Conservation (phyloP, 1,140 invertebrate species). For the Eurosta solidaginis region DNA sequence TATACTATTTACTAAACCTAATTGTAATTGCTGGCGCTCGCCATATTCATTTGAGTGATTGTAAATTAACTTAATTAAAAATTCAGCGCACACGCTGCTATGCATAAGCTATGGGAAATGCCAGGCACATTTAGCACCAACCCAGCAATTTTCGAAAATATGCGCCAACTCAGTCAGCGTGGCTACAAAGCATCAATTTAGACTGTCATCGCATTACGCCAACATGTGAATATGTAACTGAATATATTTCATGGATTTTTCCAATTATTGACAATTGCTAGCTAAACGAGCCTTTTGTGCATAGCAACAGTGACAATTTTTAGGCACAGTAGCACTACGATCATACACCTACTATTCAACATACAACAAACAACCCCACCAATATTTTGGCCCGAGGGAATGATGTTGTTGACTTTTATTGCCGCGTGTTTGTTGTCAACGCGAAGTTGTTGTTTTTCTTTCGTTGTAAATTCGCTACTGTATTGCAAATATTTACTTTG, state of each 20-base stretch:
- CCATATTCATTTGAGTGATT: neutral
- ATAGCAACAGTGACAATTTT: neutral
- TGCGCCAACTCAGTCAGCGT: neutral
- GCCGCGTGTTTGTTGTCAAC: neutral
- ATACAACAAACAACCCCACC: neutral
- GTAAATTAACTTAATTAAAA: neutral
- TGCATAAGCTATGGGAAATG: neutral
- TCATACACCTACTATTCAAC: too few species aligned
- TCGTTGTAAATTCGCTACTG: neutral
- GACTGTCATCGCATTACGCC: neutral
- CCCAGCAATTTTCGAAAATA: neutral
- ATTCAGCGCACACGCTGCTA: neutral
- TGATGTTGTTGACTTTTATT: neutral
- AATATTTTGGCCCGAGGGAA: neutral
- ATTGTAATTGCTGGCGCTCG: constrained; percentile 4
- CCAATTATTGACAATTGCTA: neutral
- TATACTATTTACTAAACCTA: too few species aligned
- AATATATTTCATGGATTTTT: neutral
- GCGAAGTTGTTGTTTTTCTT: neutral
- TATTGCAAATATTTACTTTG: neutral
- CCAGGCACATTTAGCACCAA: neutral
- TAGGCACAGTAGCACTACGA: neutral
- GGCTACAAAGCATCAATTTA: neutral
- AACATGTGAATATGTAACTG: neutral
- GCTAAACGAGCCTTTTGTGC: neutral